phyloP scores from a whole-genome alignment of 2,888 invertebrate species.

The Netelia melanura region DNA sequence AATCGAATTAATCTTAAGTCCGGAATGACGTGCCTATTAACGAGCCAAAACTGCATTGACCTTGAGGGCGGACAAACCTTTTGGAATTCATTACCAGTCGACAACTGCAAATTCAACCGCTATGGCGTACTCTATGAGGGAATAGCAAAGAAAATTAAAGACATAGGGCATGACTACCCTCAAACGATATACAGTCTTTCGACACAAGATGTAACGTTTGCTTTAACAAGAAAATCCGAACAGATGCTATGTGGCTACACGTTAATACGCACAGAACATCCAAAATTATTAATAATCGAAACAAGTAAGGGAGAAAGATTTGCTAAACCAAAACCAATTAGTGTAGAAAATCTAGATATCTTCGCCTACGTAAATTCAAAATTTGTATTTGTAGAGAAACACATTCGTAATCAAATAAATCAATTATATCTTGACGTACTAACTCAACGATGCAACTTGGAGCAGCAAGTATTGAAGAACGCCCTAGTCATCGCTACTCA shows the following conservation, averaged over 20 bases:
- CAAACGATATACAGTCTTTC: too few species aligned
- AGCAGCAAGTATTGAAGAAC: conserved; percentile 73
- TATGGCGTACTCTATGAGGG: too few species aligned
- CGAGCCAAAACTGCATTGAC: conserved; percentile 49
- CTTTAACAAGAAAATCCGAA: too few species aligned
- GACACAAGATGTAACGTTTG: too few species aligned
- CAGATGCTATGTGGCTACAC: too few species aligned
- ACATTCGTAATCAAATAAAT: conserved; percentile 49
- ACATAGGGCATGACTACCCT: too few species aligned
- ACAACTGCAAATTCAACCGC: too few species aligned
- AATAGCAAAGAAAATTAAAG: too few species aligned
- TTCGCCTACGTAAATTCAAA: conserved; percentile 62
- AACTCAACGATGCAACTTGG: conserved; percentile 71
- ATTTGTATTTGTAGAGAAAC: conserved; percentile 29
- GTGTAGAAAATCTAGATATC: conserved; percentile 45
- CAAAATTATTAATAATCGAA: conserved; percentile 39
- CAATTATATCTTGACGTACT: conserved; percentile 25
- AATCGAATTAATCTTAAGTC: conserved; percentile 42
- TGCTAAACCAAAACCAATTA: background rate
- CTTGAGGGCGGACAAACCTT: conserved; percentile 57
- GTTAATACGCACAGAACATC: conserved; percentile 30
- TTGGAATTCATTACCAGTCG: conserved; percentile 47
- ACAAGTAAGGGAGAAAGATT: conserved; percentile 12
- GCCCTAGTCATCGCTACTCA: conserved; percentile 70
- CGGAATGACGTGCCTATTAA: conserved; percentile 39